A percentile compares a stretch with the other conserved stretches of the same genome.
Evolutionary conservation across 2,888 invertebrate genomes (phyloP).

Genomic region (Agonopterix subpropinquella): DNA sequence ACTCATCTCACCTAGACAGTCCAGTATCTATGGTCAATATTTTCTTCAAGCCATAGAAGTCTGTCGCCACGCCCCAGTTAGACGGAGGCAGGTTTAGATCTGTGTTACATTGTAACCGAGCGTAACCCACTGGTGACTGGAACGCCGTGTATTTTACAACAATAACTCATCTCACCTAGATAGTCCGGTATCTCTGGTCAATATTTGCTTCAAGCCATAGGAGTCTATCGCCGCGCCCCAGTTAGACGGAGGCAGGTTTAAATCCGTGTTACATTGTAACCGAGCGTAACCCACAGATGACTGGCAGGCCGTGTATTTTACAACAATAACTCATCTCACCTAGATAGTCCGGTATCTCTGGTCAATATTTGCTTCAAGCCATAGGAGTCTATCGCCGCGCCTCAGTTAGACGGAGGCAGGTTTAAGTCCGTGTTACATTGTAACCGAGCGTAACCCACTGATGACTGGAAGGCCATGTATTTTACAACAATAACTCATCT

Average conservation of each 20-base stretch:
- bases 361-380: constrained; percentile 86
- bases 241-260: constrained; percentile 92
- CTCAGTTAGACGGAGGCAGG: constrained; percentile 93
- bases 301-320: constrained; percentile 88
- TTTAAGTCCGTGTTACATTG: constrained; percentile 93
- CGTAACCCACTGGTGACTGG: constrained; percentile 85
- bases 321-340: constrained; percentile 74
- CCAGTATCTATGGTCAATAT: constrained; percentile 83
- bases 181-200: constrained; percentile 83
- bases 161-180: constrained; percentile 73
- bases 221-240: constrained; percentile 90
- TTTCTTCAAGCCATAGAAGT: constrained; percentile 86
- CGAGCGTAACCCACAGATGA: constrained; percentile 86
- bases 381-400: constrained; percentile 85
- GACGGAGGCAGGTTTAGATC: constrained; percentile 92
- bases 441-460: constrained; percentile 85
- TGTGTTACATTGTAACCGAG: constrained; percentile 88
- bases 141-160: constrained; percentile 91
- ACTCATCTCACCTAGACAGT: constrained; percentile 77
- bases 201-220: constrained; percentile 85
- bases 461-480: constrained; percentile 86
- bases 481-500: constrained; percentile 78
- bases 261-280: constrained; percentile 89
- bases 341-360: constrained; percentile 84
- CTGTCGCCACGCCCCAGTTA: constrained; percentile 90